Evolutionary conservation across 2,888 invertebrate genomes (phyloP).

Genomic region (Campoplex capitator): DNA sequence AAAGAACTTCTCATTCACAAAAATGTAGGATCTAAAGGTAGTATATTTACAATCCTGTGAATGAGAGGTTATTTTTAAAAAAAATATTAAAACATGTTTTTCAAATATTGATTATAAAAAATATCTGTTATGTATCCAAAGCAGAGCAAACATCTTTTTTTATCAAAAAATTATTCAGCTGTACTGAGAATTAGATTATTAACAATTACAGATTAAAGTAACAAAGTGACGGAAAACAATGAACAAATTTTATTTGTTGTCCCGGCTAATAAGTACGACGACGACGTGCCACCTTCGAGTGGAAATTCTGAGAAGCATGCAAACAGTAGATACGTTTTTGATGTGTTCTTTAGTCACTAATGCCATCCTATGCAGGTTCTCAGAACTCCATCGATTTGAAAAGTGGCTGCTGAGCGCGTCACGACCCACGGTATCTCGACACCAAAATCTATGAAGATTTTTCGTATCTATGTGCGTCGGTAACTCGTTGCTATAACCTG

Average conservation of each 20-base stretch:
- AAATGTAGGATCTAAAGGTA: background rate
- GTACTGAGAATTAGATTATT: background rate
- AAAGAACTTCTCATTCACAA: background rate
- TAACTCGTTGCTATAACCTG: background rate
- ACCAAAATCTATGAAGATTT: no score
- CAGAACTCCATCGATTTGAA: background rate
- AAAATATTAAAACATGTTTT: background rate
- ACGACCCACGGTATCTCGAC: no score
- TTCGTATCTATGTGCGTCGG: background rate
- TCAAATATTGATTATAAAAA: background rate
- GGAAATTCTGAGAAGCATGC: background rate
- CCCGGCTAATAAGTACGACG: conserved; percentile 3
- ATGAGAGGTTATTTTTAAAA: background rate
- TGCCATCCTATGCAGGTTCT: background rate
- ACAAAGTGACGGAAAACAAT: background rate
- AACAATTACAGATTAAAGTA: background rate
- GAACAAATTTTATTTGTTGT: conserved; percentile 12
- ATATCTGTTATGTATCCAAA: background rate
- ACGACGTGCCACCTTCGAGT: background rate
- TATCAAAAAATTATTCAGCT: background rate
- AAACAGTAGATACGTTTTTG: background rate
- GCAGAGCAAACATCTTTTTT: background rate
- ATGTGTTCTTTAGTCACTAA: background rate
- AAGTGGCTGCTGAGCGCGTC: background rate
- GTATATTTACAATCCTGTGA: no score